Evolutionary conservation across 2,888 invertebrate species (phyloP).

Genomic region (Dione juno): DNA sequence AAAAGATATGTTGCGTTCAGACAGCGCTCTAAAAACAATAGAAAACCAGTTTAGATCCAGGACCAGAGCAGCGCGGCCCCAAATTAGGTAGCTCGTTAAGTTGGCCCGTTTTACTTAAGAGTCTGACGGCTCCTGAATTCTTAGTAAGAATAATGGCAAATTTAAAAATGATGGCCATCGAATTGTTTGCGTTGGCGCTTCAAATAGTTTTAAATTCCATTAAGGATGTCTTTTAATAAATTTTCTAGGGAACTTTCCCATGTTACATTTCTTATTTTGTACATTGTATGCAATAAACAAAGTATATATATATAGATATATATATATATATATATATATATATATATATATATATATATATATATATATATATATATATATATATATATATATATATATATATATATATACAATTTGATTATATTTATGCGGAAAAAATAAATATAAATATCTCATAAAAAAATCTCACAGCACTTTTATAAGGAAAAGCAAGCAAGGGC

Average conservation of each 20-base stretch:
- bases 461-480: neutral
- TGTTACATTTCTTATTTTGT: no score
- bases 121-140: slow-evolving; percentile 40
- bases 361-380: no score
- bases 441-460: no score
- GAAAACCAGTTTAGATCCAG: slow-evolving; percentile 40
- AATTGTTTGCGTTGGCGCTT: neutral
- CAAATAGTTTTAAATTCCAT: no score
- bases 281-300: no score
- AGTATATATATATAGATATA: neutral
- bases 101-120: slow-evolving; percentile 43
- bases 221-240: no score
- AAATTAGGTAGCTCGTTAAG: slow-evolving; percentile 50
- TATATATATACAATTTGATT: no score
- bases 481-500: slow-evolving; percentile 18
- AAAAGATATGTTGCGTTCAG: neutral
- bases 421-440: no score
- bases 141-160: neutral
- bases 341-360: no score
- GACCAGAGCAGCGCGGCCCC: slow-evolving; percentile 41
- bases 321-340: neutral
- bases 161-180: neutral
- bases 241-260: no score
- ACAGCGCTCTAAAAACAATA: slow-evolving; percentile 33
- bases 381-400: no score